Evolutionary conservation across 2,797 vertebrate species (phyloP), one percentile per base, ranked within the genome.

Genomic region (Typhlichthys subterraneus): DNA sequence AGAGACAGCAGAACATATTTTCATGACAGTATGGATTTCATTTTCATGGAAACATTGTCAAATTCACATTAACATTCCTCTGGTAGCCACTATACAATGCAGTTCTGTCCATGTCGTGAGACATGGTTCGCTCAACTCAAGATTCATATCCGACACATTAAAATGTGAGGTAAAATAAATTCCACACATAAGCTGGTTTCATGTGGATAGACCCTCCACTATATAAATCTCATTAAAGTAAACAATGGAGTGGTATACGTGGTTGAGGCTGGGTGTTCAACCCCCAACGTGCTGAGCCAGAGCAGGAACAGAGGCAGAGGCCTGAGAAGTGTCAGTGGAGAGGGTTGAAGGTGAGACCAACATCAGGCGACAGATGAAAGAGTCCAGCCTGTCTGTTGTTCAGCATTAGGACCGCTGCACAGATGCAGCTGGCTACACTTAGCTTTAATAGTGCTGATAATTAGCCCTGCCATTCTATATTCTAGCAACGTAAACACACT

Each of bases 361-460:
- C 82, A 87, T 62, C 87, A 80, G 80, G 69, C 70, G 80, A 86
- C 86, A 88, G 83, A 92, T 92, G 87, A 92, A 92, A 89, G 88
- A 84, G 80, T 83, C 87, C 84, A 85, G 84, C 74, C 62, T 69
- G 65, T 88, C 85, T 87, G 80, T 85, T 88, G 86, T 91, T 89
- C 87, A 90, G 88, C 88, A 90, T 90, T 90, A 88, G 76, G 82
- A 87, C 78, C 80, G 79, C 85, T 89, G 75, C 74, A 76, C 51
- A 68, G 82, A 89, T 90, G 86, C 92, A 92, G 89, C 89, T 93
- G 92, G 87, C 83, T 91, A 85, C 88, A 90, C 89, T 93, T 93
- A 92, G 83, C 87, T 92, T 92, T 92, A 91, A 93, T 92, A 91
- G 89, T 80, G 87, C 85, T 85, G 86, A 91, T 90, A 91, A 92